Evolutionary conservation across 1,140 invertebrate genomes (phyloP).

Genomic region (Drosophila ananassae): DNA sequence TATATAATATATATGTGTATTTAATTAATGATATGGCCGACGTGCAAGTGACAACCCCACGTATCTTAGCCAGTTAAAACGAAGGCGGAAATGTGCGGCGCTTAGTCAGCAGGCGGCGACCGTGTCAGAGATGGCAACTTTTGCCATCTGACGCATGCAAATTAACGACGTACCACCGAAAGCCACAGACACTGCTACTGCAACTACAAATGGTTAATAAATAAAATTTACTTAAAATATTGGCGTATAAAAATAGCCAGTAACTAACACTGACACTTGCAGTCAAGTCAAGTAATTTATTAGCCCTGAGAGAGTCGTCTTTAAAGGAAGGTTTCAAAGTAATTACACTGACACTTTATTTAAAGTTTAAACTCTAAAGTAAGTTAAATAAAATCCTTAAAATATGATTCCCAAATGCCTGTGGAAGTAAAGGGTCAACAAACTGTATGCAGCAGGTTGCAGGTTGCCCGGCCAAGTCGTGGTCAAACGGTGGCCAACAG

Average conservation of each 20-base stretch:
- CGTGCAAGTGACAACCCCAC: constrained; percentile 55
- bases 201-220: constrained; percentile 56
- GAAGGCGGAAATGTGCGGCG: constrained; percentile 69
- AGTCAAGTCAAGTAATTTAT: constrained; percentile 55
- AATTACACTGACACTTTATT: too few relatives aligned
- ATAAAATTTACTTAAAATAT: constrained; percentile 52
- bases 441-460: constrained; percentile 30
- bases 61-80: constrained; percentile 44
- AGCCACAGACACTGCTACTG: constrained; percentile 45
- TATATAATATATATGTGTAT: constrained; percentile 14
- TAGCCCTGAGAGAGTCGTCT: constrained; percentile 25
- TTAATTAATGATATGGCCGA: constrained; percentile 65
- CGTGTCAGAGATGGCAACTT: constrained; percentile 20
- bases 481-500: constrained; percentile 60
- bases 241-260: constrained; percentile 40
- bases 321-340: too few relatives aligned
- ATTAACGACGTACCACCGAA: constrained; percentile 40
- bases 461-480: constrained; percentile 66
- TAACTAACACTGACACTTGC: constrained; percentile 56
- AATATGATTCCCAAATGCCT: not conserved
- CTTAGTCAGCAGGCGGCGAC: constrained; percentile 55
- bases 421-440: constrained; percentile 37
- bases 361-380: not conserved
- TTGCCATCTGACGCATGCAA: constrained; percentile 62
- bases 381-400: not conserved